phyloP scores from a whole-genome alignment of 2,113 vertebrate species.

The Calidris pygmaea region DNA sequence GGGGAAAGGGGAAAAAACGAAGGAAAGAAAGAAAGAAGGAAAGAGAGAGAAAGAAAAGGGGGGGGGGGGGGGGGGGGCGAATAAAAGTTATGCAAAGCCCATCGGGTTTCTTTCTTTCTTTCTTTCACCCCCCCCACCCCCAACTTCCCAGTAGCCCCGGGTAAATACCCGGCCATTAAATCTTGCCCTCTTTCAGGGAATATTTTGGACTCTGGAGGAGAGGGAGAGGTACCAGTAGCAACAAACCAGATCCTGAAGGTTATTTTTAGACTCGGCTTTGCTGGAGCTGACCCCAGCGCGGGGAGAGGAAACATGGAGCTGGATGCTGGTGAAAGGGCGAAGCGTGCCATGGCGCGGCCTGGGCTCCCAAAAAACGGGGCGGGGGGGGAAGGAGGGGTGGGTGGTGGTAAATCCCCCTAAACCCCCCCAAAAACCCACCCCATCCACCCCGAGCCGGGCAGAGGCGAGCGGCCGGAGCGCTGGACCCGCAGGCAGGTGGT shows the following conservation, averaged over 20 bases:
- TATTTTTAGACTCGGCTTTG: background rate
- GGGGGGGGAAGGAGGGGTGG: fast-evolving
- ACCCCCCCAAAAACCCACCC: background rate
- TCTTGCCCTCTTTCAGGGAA: background rate
- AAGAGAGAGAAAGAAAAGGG: background rate
- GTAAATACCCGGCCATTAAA: background rate
- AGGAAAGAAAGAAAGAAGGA: background rate
- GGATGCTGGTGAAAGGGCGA: background rate
- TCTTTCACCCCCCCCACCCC: background rate
- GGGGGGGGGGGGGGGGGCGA: too few relatives aligned
- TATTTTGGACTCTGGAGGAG: background rate
- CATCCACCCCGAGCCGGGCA: background rate
- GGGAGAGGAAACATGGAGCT: background rate
- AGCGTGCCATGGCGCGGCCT: background rate
- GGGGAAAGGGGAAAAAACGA: background rate
- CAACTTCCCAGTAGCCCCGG: background rate
- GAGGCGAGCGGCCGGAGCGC: too few relatives aligned
- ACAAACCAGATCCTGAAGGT: background rate
- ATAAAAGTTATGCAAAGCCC: background rate
- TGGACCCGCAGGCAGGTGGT: background rate
- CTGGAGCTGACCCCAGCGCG: background rate
- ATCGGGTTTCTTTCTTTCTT: background rate
- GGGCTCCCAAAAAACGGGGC: background rate
- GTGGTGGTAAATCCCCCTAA: background rate
- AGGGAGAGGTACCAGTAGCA: background rate